These are phyloP conservation scores for Lineus longissimus DNA, from an alignment of 1,140 invertebrate genomes.

Conservation along the genomic window DNA sequence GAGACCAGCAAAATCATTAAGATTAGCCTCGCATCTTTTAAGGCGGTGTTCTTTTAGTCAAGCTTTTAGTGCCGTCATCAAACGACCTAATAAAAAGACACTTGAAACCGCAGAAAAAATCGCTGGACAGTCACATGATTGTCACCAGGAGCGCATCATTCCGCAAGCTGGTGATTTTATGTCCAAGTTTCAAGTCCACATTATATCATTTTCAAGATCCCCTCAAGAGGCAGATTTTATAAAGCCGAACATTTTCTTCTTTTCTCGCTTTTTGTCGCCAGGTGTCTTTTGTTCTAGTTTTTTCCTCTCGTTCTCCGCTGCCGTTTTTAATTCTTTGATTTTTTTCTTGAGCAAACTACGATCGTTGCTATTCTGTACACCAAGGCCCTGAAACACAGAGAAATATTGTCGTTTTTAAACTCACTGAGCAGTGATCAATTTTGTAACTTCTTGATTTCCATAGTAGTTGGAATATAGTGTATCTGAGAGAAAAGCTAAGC, in stretches of 20 bases:
- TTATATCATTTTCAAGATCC: too few relatives aligned
- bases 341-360: conserved; percentile 80
- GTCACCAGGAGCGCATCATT: too few relatives aligned
- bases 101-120: too few relatives aligned
- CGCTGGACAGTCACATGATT: too few relatives aligned
- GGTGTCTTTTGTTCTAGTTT: conserved; percentile 60
- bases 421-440: background rate
- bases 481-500: background rate
- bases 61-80: too few relatives aligned
- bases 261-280: background rate
- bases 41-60: too few relatives aligned
- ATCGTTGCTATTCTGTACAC: conserved; percentile 70
- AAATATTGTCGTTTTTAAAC: background rate
- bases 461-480: background rate
- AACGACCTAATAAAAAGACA: too few relatives aligned
- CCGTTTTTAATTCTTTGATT: conserved; percentile 75
- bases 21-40: too few relatives aligned
- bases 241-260: conserved; percentile 17
- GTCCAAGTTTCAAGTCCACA: too few relatives aligned
- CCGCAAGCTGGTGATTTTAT: too few relatives aligned
- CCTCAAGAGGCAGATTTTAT: conserved; percentile 9
- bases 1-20: too few relatives aligned
- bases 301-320: conserved; percentile 71
- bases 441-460: background rate
- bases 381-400: conserved; percentile 60